Evolutionary conservation across 2,888 invertebrate species (phyloP).

Genomic region (Melanotus villosus): DNA sequence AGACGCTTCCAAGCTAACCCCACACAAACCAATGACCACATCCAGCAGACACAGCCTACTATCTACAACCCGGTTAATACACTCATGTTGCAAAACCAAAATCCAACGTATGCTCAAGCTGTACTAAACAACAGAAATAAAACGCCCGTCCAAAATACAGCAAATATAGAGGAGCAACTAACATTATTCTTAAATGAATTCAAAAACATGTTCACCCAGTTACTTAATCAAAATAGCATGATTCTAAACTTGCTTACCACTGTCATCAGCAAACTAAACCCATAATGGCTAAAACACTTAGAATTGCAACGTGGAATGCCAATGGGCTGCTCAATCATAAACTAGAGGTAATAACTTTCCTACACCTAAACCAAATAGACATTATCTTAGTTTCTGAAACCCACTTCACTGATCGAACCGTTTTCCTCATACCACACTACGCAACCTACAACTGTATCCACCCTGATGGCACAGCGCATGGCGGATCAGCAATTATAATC

Average conservation of each 20-base stretch:
- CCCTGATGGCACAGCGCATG: slow-evolving; percentile 11
- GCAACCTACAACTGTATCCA: background rate
- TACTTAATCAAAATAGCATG: slow-evolving; percentile 23
- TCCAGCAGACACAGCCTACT: background rate
- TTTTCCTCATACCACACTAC: background rate
- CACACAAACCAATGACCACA: background rate
- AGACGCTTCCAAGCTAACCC: background rate
- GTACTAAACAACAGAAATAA: background rate
- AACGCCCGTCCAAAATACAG: background rate
- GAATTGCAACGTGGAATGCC: slow-evolving; percentile 26
- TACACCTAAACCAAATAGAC: slow-evolving; percentile 14
- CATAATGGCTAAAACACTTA: slow-evolving; percentile 1
- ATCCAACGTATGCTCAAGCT: background rate
- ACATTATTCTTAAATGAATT: background rate
- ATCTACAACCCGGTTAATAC: background rate
- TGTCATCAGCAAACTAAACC: background rate
- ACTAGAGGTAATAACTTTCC: slow-evolving; percentile 5
- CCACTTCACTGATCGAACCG: slow-evolving; percentile 8
- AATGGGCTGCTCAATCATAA: slow-evolving; percentile 9
- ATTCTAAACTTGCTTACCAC: slow-evolving; percentile 12
- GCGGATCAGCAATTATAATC: background rate
- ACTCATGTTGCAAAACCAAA: background rate
- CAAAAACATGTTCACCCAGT: slow-evolving; percentile 17
- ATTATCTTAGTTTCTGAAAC: slow-evolving; percentile 13
- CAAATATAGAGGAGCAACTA: background rate